Percentiles rank a stretch among this genome's conserved stretches.
phyloP scores from a whole-genome alignment of 2,113 vertebrate genomes.

The Parus major region DNA sequence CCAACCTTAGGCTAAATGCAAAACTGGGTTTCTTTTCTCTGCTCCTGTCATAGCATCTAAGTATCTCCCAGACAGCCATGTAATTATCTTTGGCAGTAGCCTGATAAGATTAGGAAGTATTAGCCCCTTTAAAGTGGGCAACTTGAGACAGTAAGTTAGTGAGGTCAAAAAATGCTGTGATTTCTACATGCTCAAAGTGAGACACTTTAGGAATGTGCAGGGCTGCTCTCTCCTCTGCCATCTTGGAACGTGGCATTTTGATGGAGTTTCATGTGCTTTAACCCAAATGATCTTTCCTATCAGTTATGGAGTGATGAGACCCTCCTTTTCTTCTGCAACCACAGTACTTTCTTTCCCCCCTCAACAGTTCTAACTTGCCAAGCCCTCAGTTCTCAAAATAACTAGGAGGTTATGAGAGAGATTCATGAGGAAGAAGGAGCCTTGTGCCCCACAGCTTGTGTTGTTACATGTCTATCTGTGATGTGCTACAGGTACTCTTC shows the following conservation, averaged over 20 bases:
- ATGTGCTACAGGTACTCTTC: not conserved
- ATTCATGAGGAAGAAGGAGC: not conserved
- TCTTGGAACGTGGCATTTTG: not conserved
- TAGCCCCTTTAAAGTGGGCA: constrained; percentile 22
- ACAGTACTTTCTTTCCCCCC: not conserved
- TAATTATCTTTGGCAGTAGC: constrained; percentile 27
- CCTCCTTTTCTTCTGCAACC: not conserved
- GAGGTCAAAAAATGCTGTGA: constrained; percentile 5
- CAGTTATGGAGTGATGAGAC: not conserved
- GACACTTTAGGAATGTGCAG: not conserved
- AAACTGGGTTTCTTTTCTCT: not conserved
- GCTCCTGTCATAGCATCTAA: not conserved
- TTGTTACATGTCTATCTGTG: not conserved
- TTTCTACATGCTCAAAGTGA: not conserved
- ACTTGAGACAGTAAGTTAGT: not conserved
- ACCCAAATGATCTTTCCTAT: not conserved
- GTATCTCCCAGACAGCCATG: not conserved
- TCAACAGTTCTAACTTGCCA: not conserved
- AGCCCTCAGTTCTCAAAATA: not conserved
- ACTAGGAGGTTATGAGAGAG: not conserved
- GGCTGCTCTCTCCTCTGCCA: not conserved
- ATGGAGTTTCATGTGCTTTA: not conserved
- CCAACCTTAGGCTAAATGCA: constrained; percentile 4
- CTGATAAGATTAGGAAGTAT: constrained; percentile 37
- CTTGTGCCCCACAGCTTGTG: not conserved